Conservation (phyloP, 37 sponge, comb jelly and placozoan genomes). For the Hexactinellida sp. region DNA sequence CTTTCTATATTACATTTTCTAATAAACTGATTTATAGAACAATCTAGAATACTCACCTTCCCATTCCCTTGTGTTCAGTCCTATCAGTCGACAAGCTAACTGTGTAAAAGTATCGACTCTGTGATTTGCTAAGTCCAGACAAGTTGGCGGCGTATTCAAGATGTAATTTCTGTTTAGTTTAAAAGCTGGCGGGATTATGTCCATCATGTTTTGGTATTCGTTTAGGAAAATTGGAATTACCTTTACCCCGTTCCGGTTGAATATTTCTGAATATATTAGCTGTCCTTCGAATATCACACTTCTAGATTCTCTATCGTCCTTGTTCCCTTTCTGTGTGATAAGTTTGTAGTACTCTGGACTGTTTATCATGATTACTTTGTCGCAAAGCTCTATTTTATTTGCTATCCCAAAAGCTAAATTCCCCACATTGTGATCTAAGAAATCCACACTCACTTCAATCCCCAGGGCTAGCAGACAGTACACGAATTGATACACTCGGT, state of each 20-base stretch:
- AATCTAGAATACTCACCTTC: background rate
- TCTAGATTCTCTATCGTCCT: background rate
- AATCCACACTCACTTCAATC: background rate
- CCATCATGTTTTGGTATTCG: background rate
- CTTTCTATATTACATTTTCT: background rate
- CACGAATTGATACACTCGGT: background rate
- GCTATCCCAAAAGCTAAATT: background rate
- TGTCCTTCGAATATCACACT: background rate
- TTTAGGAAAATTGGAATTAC: background rate
- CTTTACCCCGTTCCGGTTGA: background rate
- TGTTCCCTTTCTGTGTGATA: background rate
- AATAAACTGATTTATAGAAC: background rate
- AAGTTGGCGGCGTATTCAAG: background rate
- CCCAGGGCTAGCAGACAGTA: background rate
- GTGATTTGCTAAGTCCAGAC: background rate
- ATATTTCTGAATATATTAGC: background rate
- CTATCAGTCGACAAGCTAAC: background rate
- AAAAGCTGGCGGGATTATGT: background rate
- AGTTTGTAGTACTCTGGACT: constrained; percentile 5
- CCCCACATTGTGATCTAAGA: background rate
- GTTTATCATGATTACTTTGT: background rate
- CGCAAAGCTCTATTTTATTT: background rate
- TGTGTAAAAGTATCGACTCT: background rate
- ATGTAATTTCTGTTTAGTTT: background rate
- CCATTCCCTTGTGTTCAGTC: background rate